phyloP scores from a whole-genome alignment of 2,797 vertebrate genomes.

The Propithecus perrieri region DNA sequence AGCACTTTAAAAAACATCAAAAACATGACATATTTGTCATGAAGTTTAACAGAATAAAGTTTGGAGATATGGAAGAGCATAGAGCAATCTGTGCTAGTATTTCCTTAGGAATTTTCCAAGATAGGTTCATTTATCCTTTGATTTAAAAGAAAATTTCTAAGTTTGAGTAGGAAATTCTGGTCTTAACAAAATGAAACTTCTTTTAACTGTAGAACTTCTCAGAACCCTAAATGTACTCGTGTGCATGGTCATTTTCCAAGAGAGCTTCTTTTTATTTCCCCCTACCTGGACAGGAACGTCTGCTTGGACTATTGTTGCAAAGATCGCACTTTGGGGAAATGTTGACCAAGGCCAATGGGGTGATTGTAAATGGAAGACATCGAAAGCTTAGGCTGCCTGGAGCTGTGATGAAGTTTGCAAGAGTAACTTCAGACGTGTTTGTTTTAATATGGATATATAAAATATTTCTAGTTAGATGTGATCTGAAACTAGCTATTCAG shows the following conservation, averaged over 20 bases:
- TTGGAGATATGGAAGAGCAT: background rate
- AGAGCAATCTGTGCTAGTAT: background rate
- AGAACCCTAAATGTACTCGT: background rate
- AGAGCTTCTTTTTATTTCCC: background rate
- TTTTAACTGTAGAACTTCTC: background rate
- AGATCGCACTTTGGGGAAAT: background rate
- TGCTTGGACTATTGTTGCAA: background rate
- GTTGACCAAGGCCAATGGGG: background rate
- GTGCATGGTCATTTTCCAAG: background rate
- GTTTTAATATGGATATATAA: slow-evolving; percentile 71
- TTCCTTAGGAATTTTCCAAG: background rate
- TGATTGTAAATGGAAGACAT: background rate
- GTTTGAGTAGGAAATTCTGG: background rate
- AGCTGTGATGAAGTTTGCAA: background rate
- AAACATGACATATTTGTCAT: background rate
- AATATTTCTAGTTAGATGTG: slow-evolving; percentile 71
- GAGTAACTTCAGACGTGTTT: slow-evolving; percentile 23
- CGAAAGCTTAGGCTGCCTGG: background rate
- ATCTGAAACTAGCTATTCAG: slow-evolving; percentile 56
- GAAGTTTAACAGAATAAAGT: background rate
- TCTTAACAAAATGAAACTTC: slow-evolving; percentile 20
- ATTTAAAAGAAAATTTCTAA: background rate
- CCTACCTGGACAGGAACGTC: background rate
- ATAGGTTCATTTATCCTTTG: background rate
- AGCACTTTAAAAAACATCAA: background rate